A percentile compares a stretch with the other conserved stretches of the same genome.
Conservation (phyloP, 2,888 invertebrate species). For the Amblyjoppa proteus region DNA sequence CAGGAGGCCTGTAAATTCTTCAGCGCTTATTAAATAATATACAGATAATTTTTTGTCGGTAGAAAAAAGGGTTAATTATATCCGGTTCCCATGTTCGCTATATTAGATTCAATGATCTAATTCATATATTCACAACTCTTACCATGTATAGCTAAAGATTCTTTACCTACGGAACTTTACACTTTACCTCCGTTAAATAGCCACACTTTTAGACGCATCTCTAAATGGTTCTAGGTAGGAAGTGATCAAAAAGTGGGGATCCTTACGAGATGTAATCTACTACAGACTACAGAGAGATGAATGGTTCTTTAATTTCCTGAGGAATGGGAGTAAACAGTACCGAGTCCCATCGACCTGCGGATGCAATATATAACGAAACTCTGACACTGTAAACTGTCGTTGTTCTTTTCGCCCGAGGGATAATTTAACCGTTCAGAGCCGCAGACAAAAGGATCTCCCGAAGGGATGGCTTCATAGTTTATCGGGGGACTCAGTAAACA, state of each 20-base stretch:
- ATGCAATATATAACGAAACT: neutral
- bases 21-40: neutral
- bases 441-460: slow-evolving; percentile 20
- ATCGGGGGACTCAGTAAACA: slow-evolving; percentile 21
- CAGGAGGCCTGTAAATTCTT: neutral
- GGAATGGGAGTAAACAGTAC: neutral
- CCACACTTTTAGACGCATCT: neutral
- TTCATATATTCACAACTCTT: too few species aligned
- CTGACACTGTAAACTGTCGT: neutral
- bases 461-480: slow-evolving; percentile 31
- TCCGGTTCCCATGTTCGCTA: neutral
- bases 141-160: too few species aligned
- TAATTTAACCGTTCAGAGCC: neutral
- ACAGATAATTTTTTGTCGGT: neutral
- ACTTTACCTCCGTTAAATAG: neutral
- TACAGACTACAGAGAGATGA: neutral
- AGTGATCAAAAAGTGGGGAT: neutral
- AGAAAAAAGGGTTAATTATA: neutral
- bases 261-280: neutral
- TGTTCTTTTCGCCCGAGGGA: neutral
- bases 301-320: neutral
- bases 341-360: neutral
- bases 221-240: neutral
- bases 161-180: too few species aligned
- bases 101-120: neutral